Evolutionary conservation across 2,888 invertebrate species (phyloP).

Genomic region (Hemicrepidius hirtus): DNA sequence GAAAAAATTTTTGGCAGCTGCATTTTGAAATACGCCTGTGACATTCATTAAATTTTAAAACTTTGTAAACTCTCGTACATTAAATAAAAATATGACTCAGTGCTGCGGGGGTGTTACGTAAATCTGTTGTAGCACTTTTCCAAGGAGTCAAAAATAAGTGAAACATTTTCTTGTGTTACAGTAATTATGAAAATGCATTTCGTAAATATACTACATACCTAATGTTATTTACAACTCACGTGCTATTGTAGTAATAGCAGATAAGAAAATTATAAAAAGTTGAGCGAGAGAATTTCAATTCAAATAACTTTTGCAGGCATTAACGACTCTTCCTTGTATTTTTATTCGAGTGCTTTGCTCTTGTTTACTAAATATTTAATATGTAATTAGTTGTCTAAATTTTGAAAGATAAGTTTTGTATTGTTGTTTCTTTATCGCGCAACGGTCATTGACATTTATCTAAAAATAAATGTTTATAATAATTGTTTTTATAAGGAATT

Average conservation of each 20-base stretch:
- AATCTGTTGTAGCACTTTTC: neutral
- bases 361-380: conserved; percentile 41
- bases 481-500: conserved; percentile 43
- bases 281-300: conserved; percentile 36
- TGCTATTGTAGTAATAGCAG: conserved; percentile 26
- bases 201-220: conserved; percentile 5
- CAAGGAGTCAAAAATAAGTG: neutral
- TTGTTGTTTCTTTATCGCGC: conserved; percentile 64
- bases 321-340: conserved; percentile 19
- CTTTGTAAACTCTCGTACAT: neutral
- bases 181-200: conserved; percentile 27
- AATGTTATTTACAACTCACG: conserved; percentile 26
- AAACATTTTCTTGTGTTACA: conserved; percentile 17
- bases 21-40: neutral
- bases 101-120: conserved; percentile 36
- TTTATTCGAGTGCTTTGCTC: conserved; percentile 24
- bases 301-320: conserved; percentile 22
- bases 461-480: conserved; percentile 66
- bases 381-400: conserved; percentile 53
- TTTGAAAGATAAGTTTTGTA: conserved; percentile 56
- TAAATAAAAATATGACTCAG: conserved; percentile 11
- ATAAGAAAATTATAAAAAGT: conserved; percentile 25
- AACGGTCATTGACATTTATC: conserved; percentile 70
- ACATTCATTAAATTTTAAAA: neutral
- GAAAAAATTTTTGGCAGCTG: neutral